A percentile compares a stretch with the other conserved stretches of the same genome.
phyloP scores from a whole-genome alignment of 2,888 invertebrate genomes.

The Blomia tropicalis region DNA sequence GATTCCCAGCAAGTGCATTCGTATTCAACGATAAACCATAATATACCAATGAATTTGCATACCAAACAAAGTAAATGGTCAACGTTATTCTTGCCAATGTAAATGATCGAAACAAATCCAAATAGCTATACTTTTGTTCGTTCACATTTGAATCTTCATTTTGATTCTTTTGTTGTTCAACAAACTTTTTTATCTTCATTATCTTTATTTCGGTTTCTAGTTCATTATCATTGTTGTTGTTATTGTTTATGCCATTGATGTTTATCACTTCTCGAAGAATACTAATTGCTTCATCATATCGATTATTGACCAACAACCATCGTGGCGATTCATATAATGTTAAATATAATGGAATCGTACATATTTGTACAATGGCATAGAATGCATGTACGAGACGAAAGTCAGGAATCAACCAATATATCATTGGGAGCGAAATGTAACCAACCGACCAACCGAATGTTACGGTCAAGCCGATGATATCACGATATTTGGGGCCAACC shows the following conservation, averaged over 20 bases:
- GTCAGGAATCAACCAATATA: slow-evolving; percentile 8
- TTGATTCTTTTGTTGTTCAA: not conserved
- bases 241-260: not conserved
- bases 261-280: not conserved
- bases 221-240: not conserved
- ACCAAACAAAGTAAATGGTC: slow-evolving; percentile 35
- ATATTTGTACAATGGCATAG: not conserved
- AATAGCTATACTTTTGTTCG: not conserved
- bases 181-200: too few species aligned
- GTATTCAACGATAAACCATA: slow-evolving; percentile 29
- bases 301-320: slow-evolving; percentile 6
- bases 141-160: not conserved
- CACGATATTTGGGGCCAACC: slow-evolving; percentile 22
- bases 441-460: slow-evolving; percentile 22
- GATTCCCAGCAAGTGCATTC: slow-evolving; percentile 29
- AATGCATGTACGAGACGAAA: slow-evolving; percentile 15
- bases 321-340: not conserved
- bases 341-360: not conserved
- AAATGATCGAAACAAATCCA: not conserved
- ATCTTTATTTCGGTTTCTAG: too few species aligned
- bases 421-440: slow-evolving; percentile 12
- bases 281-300: not conserved
- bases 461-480: slow-evolving; percentile 9
- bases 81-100: not conserved
- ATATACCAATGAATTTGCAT: slow-evolving; percentile 35